Conservation (phyloP, 2,888 invertebrate species). For the Calameuta idolon region DNA sequence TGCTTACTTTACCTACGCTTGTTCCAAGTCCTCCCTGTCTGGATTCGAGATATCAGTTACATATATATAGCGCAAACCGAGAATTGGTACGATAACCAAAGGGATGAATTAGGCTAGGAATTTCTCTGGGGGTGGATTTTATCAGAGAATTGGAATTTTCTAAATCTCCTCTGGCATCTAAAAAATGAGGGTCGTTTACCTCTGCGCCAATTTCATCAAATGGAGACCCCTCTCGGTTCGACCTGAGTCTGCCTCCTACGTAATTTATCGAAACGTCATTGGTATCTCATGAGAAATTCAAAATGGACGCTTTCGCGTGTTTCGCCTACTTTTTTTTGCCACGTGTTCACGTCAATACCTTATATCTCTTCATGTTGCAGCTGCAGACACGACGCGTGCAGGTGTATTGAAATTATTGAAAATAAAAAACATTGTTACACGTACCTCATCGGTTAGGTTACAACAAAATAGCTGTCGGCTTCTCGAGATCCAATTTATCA, state of each 20-base stretch:
- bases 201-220: neutral
- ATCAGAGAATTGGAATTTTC: neutral
- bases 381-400: neutral
- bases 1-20: neutral
- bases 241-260: neutral
- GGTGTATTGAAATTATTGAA: neutral
- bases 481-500: neutral
- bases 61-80: neutral
- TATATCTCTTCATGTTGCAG: neutral
- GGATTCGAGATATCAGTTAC: neutral
- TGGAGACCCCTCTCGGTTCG: neutral
- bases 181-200: neutral
- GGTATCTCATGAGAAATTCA: neutral
- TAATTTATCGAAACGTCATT: neutral
- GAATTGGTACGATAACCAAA: neutral
- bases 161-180: neutral
- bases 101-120: neutral
- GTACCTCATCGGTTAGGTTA: neutral
- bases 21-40: neutral
- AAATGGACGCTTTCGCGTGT: neutral
- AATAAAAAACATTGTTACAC: neutral
- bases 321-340: neutral
- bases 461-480: neutral
- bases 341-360: neutral
- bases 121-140: neutral